Evolutionary conservation across 1,140 invertebrate species (phyloP).

Genomic region (Drosophila saltans): DNA sequence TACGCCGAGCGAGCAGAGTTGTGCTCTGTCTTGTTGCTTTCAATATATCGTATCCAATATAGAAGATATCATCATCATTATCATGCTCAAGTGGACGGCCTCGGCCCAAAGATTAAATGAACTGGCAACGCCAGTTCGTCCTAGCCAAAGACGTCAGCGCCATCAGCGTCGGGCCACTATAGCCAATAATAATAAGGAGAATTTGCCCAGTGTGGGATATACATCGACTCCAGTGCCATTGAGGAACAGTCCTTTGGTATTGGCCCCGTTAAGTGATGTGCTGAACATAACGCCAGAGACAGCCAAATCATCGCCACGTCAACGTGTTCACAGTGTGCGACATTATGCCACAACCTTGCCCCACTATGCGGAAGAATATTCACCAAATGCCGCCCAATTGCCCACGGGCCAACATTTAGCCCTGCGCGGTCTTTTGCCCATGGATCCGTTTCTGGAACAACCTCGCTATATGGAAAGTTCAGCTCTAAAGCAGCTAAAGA

Average conservation of each 20-base stretch:
- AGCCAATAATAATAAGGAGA: constrained; percentile 58
- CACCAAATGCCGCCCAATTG: constrained; percentile 56
- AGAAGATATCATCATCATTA: not conserved
- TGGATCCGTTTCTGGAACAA: constrained; percentile 75
- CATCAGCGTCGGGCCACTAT: constrained; percentile 51
- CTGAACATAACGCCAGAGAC: constrained; percentile 69
- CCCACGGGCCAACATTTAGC: constrained; percentile 72
- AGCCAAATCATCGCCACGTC: not conserved
- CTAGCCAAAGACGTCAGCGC: constrained; percentile 24
- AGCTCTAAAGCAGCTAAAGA: constrained; percentile 34
- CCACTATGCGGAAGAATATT: constrained; percentile 73
- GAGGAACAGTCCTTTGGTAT: constrained; percentile 70
- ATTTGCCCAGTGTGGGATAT: constrained; percentile 46
- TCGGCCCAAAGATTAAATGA: constrained; percentile 63
- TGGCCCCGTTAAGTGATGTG: constrained; percentile 74
- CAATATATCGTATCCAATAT: constrained; percentile 21
- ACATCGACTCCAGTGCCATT: constrained; percentile 73
- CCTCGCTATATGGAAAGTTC: constrained; percentile 60
- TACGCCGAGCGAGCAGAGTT: constrained; percentile 52
- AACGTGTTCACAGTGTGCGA: constrained; percentile 52
- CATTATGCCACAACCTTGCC: constrained; percentile 71
- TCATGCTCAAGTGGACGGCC: constrained; percentile 79
- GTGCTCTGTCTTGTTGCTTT: not conserved
- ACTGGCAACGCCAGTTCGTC: constrained; percentile 16
- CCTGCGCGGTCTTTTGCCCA: constrained; percentile 55